Percentiles rank a stretch among this genome's conserved stretches.
Conservation (phyloP, 2,888 invertebrate genomes). For the Eupithecia insigniata region DNA sequence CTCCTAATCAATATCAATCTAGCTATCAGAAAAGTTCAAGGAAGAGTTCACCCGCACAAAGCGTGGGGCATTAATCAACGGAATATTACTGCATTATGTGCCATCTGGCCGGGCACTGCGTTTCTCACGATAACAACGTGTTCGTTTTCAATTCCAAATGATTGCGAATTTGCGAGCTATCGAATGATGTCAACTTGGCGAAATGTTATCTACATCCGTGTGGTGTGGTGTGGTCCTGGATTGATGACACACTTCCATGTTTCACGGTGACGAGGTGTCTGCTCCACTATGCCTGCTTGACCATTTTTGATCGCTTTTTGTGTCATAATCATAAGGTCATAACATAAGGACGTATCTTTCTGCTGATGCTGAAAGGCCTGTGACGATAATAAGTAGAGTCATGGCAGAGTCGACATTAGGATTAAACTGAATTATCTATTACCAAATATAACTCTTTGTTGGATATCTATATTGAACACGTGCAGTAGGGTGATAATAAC, state of each 20-base stretch:
- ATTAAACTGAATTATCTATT: not conserved
- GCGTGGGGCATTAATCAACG: conserved; percentile 20
- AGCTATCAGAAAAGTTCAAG: conserved; percentile 14
- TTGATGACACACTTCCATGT: conserved; percentile 47
- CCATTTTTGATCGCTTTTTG: not conserved
- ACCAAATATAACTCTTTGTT: not conserved
- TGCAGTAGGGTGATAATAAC: not conserved
- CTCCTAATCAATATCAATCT: not conserved
- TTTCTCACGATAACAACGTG: conserved; percentile 39
- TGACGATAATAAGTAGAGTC: not conserved
- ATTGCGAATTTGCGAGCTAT: conserved; percentile 41
- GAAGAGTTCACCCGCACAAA: conserved; percentile 20
- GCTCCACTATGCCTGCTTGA: not conserved
- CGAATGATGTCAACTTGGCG: conserved; percentile 69
- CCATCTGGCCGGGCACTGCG: conserved; percentile 21
- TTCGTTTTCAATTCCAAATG: conserved; percentile 30
- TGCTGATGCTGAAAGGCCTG: not conserved
- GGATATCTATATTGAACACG: not conserved
- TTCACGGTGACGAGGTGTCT: conserved; percentile 9
- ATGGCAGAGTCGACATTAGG: not conserved
- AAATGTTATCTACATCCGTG: conserved; percentile 77
- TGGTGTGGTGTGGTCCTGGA: conserved; percentile 53
- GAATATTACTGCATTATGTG: conserved; percentile 26
- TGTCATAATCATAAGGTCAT: too few species aligned
- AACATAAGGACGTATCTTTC: too few species aligned